Conservation (phyloP, 2,888 invertebrate genomes). For the Drosophila ustulata region DNA sequence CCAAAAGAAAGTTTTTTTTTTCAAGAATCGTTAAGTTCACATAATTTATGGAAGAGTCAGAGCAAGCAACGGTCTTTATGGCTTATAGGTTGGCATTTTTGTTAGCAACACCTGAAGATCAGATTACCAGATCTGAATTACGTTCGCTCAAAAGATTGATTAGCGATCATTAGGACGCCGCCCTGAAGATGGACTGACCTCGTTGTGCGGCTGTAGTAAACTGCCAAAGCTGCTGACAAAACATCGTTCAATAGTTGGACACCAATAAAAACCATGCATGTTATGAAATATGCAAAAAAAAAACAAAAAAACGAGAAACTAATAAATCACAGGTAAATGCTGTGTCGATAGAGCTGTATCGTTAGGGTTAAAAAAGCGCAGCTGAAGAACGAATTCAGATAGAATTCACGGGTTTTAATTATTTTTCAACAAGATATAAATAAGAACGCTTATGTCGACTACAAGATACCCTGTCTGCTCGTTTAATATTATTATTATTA, state of each 20-base stretch:
- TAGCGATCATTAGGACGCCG: conserved; percentile 2
- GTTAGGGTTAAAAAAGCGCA: not conserved
- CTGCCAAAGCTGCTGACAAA: conserved; percentile 2
- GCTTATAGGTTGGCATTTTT: not conserved
- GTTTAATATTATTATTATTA: no score
- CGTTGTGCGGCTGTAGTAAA: conserved; percentile 6
- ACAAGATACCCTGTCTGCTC: no score
- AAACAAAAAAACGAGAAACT: not conserved
- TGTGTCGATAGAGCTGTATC: not conserved
- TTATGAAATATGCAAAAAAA: conserved; percentile 8
- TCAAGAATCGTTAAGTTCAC: conserved; percentile 40
- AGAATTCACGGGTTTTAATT: no score
- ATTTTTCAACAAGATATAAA: no score
- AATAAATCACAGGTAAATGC: not conserved
- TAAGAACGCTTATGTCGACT: no score
- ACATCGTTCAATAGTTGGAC: not conserved
- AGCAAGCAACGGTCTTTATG: conserved; percentile 14
- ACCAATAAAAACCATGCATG: not conserved
- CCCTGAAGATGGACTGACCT: conserved; percentile 12
- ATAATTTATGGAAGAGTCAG: conserved; percentile 31
- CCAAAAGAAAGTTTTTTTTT: conserved; percentile 49
- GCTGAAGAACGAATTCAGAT: no score
- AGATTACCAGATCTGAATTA: conserved; percentile 8
- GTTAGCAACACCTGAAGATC: conserved; percentile 8
- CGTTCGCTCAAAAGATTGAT: conserved; percentile 10